These are phyloP conservation scores for Eulithis testata DNA, from an alignment of 2,888 invertebrate genomes.

Conservation along the genomic window DNA sequence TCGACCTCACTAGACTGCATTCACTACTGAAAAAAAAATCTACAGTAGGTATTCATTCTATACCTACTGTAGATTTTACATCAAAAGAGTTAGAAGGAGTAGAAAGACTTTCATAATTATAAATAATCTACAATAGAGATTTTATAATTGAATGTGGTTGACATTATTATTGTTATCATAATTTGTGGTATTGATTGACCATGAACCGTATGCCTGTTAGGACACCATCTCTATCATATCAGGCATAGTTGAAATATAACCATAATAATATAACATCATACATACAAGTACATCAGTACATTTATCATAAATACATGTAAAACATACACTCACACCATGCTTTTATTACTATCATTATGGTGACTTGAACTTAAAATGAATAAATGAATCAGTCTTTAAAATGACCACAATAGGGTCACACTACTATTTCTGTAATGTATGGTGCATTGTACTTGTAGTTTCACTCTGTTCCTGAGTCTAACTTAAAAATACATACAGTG, in stretches of 20 bases:
- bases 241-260: constrained; percentile 45
- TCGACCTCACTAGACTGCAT: too few relatives aligned
- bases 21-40: too few relatives aligned
- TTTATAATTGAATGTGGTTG: constrained; percentile 28
- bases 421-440: constrained; percentile 62
- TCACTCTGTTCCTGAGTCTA: constrained; percentile 81
- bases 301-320: constrained; percentile 67
- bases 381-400: constrained; percentile 83
- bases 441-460: constrained; percentile 49
- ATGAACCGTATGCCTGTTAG: constrained; percentile 2
- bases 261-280: constrained; percentile 43
- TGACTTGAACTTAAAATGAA: constrained; percentile 80
- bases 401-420: constrained; percentile 63
- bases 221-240: constrained; percentile 59
- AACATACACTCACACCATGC: constrained; percentile 58
- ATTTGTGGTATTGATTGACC: constrained; percentile 15
- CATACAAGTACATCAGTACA: constrained; percentile 54
- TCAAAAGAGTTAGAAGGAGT: not conserved
- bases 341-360: constrained; percentile 66
- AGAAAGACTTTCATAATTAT: constrained; percentile 18
- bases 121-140: constrained; percentile 51
- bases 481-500: constrained; percentile 69
- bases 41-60: too few relatives aligned
- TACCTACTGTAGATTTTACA: too few relatives aligned
- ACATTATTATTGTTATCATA: constrained; percentile 45